Base-by-base conservation (phyloP, 2,797 vertebrate species). In the Enteromius radiatus region DNA sequence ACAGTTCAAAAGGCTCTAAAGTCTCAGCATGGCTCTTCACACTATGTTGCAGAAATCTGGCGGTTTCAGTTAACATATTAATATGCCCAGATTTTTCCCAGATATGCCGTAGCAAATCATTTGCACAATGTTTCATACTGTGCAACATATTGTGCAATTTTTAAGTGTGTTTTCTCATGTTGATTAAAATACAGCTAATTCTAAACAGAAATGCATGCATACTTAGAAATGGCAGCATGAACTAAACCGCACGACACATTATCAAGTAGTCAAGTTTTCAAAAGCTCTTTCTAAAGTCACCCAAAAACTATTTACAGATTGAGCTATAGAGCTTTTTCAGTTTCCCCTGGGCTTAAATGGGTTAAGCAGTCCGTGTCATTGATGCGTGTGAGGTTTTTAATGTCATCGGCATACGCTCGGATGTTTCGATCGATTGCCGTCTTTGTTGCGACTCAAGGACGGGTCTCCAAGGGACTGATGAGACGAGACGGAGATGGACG, bases 391-490 rank as follows among this genome's bases (percentile, higher is more conserved):
- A 84, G 82, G 88, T 91, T 88, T 90, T 91, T 87, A 91, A 91
- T 91, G 92, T 91, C 87, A 85, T 54, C 52, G 85, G 89, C 88
- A 89, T 90, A 85, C 81, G 87, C 88, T 85, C 86, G 86, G 47
- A 61, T 76, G 38, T 19, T 91, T 85, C 78, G 90, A 94, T 95
- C 93, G 91, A 95, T 95, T 87, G 87, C 76, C 77, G 90, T 91
- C 93, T 93, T 91, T 93, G 92, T 92, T 89, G 88, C 80, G 83
- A 92, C 91, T 94, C 91, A 96, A 94, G 94, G 94, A 92, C 92
- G 69, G 63, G 85, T 70, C 89, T 83, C 88, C 85, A 84, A 86
- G 91, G 47, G 73, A 89, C 83, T 89, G 91, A 91, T 80, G 84
- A 88, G 89, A 91, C 78, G 59, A 91, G 80, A 84, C 88, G 82